Evolutionary conservation across 2,797 vertebrate genomes (phyloP).

Genomic region (Cuniculus paca): DNA sequence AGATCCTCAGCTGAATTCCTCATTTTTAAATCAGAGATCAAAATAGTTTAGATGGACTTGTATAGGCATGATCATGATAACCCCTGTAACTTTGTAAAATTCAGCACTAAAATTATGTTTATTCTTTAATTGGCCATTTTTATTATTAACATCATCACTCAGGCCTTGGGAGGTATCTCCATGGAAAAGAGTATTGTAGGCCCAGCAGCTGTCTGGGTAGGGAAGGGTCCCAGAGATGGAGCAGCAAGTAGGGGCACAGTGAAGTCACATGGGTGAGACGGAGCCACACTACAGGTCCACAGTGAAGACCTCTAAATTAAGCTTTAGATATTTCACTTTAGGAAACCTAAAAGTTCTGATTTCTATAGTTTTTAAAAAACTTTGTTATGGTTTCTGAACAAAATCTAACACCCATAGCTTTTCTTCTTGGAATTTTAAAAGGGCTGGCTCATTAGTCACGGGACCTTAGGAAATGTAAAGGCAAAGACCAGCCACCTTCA

Average conservation of each 20-base stretch:
- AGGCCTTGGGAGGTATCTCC: not conserved
- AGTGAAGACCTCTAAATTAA: not conserved
- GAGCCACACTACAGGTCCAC: not conserved
- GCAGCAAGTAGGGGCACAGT: too few species aligned
- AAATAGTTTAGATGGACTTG: not conserved
- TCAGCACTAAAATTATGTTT: not conserved
- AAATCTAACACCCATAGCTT: not conserved
- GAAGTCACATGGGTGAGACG: not conserved
- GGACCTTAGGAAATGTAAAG: not conserved
- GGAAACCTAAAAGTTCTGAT: not conserved
- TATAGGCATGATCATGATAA: fast-evolving
- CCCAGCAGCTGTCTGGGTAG: not conserved
- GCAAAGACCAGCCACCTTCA: not conserved
- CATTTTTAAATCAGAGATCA: not conserved
- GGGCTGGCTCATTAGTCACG: not conserved
- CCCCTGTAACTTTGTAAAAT: not conserved
- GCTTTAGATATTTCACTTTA: constrained; percentile 26
- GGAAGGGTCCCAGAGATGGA: not conserved
- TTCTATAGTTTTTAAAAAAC: constrained; percentile 12
- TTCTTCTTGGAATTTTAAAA: constrained; percentile 13
- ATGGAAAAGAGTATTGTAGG: not conserved
- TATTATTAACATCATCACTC: not conserved
- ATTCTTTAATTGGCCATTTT: constrained; percentile 3
- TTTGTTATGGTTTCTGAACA: constrained; percentile 37
- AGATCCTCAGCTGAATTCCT: not conserved